A percentile compares a stretch with the other conserved stretches of the same genome.
These are phyloP conservation scores for Alaudala cheleensis DNA, from an alignment of 2,113 vertebrate species.

Conservation along the genomic window DNA sequence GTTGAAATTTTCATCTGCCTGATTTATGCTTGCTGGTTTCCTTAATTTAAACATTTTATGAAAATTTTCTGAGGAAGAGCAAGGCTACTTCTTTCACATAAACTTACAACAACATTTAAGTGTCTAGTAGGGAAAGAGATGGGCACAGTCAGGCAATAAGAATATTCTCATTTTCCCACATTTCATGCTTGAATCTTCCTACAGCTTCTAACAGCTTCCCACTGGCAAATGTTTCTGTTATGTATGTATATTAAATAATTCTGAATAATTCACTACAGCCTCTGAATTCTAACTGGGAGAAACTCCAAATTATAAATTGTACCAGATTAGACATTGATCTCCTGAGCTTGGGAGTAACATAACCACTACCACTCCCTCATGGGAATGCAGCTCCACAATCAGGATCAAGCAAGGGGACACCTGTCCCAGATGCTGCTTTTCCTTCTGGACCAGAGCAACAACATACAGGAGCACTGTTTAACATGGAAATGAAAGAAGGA, in stretches of 20 bases:
- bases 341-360: neutral
- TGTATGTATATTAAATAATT: neutral
- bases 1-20: neutral
- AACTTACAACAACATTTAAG: neutral
- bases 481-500: neutral
- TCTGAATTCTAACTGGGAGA: neutral
- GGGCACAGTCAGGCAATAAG: neutral
- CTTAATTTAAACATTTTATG: neutral
- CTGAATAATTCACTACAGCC: neutral
- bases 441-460: neutral
- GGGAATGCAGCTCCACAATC: neutral
- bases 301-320: neutral
- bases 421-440: neutral
- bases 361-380: neutral
- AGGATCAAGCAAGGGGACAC: neutral
- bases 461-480: neutral
- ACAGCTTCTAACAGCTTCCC: neutral
- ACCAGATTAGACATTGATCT: neutral
- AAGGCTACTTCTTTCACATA: neutral
- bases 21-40: rapidly evolving
- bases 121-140: neutral
- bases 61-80: neutral
- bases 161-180: neutral
- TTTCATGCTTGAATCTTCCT: neutral
- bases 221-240: neutral